These are phyloP conservation scores for Apotomis capreana DNA, from an alignment of 2,888 invertebrate species.

Conservation along the genomic window DNA sequence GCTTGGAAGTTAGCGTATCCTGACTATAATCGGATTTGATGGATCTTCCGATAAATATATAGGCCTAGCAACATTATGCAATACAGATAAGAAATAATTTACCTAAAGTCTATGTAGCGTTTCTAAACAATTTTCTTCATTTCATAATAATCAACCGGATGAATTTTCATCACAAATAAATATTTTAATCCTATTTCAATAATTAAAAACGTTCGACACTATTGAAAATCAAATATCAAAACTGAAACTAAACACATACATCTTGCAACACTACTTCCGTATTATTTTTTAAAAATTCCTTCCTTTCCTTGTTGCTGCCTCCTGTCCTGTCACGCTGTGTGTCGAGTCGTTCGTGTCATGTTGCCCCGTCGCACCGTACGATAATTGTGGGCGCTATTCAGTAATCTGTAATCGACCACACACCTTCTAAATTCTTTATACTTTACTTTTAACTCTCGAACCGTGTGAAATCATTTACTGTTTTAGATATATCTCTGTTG, in stretches of 20 bases:
- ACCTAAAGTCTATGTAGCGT: background rate
- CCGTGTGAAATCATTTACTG: slow-evolving; percentile 10
- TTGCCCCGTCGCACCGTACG: slow-evolving; percentile 5
- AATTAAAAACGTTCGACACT: too few relatives aligned
- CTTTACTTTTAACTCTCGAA: slow-evolving; percentile 12
- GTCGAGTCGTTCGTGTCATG: slow-evolving; percentile 19
- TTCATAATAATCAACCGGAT: too few relatives aligned
- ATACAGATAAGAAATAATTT: slow-evolving; percentile 84
- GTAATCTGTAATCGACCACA: slow-evolving; percentile 26
- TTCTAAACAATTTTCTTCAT: too few relatives aligned
- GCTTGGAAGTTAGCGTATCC: too few relatives aligned
- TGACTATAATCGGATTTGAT: too few relatives aligned
- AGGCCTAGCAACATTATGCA: too few relatives aligned
- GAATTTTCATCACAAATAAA: too few relatives aligned
- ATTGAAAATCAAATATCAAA: too few relatives aligned
- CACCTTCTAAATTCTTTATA: slow-evolving; percentile 17
- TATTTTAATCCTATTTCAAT: too few relatives aligned
- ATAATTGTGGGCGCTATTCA: slow-evolving; percentile 18
- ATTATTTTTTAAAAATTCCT: background rate
- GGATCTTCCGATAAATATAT: too few relatives aligned
- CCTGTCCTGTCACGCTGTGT: slow-evolving; percentile 17
- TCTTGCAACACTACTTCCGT: background rate
- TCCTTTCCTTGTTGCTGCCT: background rate
- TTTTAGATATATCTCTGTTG: slow-evolving; percentile 19
- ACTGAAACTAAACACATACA: background rate